Evolutionary conservation across 2,888 invertebrate species (phyloP), one percentile per base, ranked within the genome.

Genomic region (Pemphredon lugubris): DNA sequence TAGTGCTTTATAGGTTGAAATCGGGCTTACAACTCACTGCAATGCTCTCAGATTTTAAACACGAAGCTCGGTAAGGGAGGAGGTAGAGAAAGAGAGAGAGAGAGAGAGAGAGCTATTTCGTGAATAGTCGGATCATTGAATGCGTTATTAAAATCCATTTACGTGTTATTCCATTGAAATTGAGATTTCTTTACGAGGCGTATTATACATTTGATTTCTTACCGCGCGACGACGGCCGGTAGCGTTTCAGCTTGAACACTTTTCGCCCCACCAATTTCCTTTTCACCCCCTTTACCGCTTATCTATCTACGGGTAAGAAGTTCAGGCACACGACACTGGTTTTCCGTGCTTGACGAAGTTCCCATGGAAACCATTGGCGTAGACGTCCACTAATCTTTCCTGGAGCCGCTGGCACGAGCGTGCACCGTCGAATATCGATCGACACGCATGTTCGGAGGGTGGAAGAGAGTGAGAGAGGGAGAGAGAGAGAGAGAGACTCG

Each of bases 311-410:
- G 11, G 34, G 7, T 26, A 26, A 3, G 2, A 34, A 4, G 11
- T 11, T 4, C 34, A 11, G 34, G 2, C 11, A 7, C n/a, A 34
- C 34, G 34, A 7, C 26, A 26, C 26, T 5, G 21, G 18, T 23
- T 20, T 45, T 34, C 34, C 55, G 45, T 44, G 20, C 21, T 53
- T 11, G 18, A 26, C 53, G 79, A 73, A 74, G 86, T 85, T 82
- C 77, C 83, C 83, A 86, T 86, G 83, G 86, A 75, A 83, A 86
- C 86, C 81, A 83, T 68, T 73, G 81, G 74, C 80, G 75, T 77
- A 75, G 63, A n/a, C 32, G 30, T 40, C 40, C 18, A 60, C 39
- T 74, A 74, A 79, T 79, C 64, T 79, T 59, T 64, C 45, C 51
- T 32, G 42, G 34, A 65, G 67, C 44, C 45, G 13, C 48, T 64